Evolutionary conservation across 2,888 invertebrate genomes (phyloP).

Genomic region (Scaptomyza polygonia): DNA sequence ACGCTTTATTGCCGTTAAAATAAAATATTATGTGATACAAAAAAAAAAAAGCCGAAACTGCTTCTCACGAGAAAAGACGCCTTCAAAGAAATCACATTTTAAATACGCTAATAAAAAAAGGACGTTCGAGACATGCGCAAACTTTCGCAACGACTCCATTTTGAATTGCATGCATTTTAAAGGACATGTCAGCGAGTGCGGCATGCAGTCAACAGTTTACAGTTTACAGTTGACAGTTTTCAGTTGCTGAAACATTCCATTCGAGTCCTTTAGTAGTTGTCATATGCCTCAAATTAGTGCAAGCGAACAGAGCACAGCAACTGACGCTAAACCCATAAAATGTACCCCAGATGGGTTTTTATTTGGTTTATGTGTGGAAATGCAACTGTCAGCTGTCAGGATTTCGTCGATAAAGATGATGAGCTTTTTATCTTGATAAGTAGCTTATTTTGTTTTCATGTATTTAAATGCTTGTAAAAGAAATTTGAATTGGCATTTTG

Average conservation of each 20-base stretch:
- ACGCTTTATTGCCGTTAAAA: conserved; percentile 81
- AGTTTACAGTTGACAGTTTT: conserved; percentile 2
- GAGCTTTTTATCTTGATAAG: not conserved
- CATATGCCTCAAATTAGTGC: conserved; percentile 24
- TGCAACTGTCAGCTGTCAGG: not conserved
- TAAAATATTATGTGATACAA: conserved; percentile 82
- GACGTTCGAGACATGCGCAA: conserved; percentile 21
- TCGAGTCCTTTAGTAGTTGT: conserved; percentile 3
- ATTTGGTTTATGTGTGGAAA: not conserved
- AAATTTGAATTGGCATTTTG: too few species aligned
- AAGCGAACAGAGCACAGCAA: not conserved
- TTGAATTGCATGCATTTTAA: conserved; percentile 13
- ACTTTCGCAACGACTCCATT: conserved; percentile 8
- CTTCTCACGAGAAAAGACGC: conserved; percentile 14
- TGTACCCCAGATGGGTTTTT: not conserved
- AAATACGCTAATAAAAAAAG: conserved; percentile 65
- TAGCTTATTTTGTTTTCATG: too few species aligned
- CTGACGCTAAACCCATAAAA: conserved; percentile 5
- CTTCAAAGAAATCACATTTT: conserved; percentile 48
- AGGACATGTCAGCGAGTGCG: conserved; percentile 11
- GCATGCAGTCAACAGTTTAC: conserved; percentile 19
- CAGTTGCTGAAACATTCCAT: conserved; percentile 7
- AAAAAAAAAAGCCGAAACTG: conserved; percentile 73
- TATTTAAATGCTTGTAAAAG: too few species aligned
- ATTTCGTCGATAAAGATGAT: not conserved